Conservation (phyloP, 2,113 vertebrate species). For the Danio rerio region DNA sequence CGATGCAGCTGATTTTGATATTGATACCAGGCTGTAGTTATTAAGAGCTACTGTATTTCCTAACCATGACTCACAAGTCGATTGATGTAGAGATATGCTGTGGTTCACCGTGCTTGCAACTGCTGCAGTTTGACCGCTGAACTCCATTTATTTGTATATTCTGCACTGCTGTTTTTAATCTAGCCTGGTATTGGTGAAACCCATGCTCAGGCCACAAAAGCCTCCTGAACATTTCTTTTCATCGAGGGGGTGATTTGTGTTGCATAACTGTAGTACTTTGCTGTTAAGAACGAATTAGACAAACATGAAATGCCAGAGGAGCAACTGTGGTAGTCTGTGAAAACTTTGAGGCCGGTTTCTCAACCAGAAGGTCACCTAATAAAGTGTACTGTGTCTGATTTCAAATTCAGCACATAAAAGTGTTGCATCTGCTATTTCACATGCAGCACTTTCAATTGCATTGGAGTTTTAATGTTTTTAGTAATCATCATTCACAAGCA, state of each 20-base stretch:
- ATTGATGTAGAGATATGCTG: background rate
- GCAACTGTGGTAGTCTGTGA: background rate
- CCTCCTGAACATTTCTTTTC: slow-evolving; percentile 16
- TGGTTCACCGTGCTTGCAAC: background rate
- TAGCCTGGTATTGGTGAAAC: slow-evolving; percentile 26
- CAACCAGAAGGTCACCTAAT: background rate
- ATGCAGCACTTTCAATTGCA: background rate
- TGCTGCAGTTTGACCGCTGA: background rate
- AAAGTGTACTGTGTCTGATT: background rate
- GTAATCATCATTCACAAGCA: background rate
- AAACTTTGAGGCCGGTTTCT: background rate
- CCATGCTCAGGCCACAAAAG: slow-evolving; percentile 2
- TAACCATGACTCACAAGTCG: slow-evolving; percentile 1
- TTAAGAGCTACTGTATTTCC: slow-evolving; percentile 1
- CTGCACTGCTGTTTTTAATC: slow-evolving; percentile 31
- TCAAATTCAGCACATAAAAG: background rate
- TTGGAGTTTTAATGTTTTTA: background rate
- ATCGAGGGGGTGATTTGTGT: background rate
- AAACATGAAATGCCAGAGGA: background rate
- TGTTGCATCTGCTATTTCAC: background rate
- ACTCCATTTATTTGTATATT: slow-evolving; percentile 27
- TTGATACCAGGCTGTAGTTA: background rate
- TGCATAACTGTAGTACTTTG: slow-evolving; percentile 4
- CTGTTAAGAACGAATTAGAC: background rate
- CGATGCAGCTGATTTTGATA: background rate